Evolutionary conservation across 2,797 vertebrate genomes (phyloP), one percentile per base, ranked within the genome.

Genomic region (Lepidocolaptes lacrymiger): DNA sequence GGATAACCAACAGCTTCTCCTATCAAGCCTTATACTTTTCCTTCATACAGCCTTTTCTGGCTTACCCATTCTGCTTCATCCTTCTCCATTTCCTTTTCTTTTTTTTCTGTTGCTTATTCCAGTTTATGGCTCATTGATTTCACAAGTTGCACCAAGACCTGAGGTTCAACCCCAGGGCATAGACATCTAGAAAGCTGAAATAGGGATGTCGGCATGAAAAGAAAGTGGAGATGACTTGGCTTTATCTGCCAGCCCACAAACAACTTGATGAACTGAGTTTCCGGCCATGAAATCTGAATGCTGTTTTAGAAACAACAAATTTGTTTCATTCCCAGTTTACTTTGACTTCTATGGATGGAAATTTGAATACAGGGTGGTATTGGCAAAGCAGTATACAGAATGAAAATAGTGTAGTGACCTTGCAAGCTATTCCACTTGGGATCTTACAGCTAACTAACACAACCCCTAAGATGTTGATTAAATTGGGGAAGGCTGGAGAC

Each of bases 71-170:
- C 66, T 85, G 30, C 28, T 37, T 88, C 34, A 83, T 76, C n/a
- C 58, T 92, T 92, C 61, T 46, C 56, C 2, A 7, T 54, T 91
- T 80, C 62, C 8, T 90, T 79, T 74, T 77, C 8, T 32, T 51
- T 93, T 93, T 93, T 71, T 74, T 51, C 17, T 79, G 83, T 91
- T 80, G n/a, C 43, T 91, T 84, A 78, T 90, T 93, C 73, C 73
- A 69, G 58, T 88, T 94, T 72, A 93, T 85, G 71, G 63, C 41
- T 81, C 67, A 84, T 55, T 88, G 94, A 86, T 88, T 88, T 90
- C 21, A 21, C 48, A 88, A 89, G 28, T 75, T 0, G 0, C 37
- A 85, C 54, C 51, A 73, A 79, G 92, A 86, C 79, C 48, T 93
- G 28, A 49, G 34, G 79, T 85, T 92, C 88, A 86, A 63, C 66